These are phyloP conservation scores for Fulica atra DNA, from an alignment of 2,113 vertebrate genomes.

Conservation along the genomic window DNA sequence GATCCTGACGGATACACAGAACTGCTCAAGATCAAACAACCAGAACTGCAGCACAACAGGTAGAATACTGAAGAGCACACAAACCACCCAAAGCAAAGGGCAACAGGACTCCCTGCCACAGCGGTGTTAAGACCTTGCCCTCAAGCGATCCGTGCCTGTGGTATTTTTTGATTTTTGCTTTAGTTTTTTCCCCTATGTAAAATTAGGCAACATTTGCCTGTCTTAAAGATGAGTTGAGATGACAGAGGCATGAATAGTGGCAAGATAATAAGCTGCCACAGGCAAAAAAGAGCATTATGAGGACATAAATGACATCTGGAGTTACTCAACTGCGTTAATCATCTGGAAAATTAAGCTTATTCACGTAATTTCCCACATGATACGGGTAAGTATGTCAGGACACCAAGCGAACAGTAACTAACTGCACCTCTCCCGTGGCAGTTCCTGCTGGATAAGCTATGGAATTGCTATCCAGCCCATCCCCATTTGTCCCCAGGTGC, in stretches of 20 bases:
- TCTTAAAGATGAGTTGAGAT: background rate
- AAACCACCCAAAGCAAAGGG: background rate
- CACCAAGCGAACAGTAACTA: rapidly evolving
- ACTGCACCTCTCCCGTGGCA: no score
- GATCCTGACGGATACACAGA: rapidly evolving
- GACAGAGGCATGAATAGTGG: background rate
- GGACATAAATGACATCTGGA: background rate
- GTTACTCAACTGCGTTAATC: background rate
- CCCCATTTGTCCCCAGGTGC: background rate
- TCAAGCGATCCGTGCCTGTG: rapidly evolving
- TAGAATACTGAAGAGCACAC: background rate
- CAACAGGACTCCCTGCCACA: background rate
- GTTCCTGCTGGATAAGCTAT: background rate
- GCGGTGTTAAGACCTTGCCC: background rate
- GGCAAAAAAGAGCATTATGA: background rate
- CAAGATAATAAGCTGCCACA: background rate
- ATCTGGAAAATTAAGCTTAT: background rate
- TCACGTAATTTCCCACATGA: background rate
- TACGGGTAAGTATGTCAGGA: rapidly evolving
- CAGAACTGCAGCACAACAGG: background rate
- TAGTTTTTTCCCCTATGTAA: background rate
- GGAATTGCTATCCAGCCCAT: background rate
- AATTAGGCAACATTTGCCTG: background rate
- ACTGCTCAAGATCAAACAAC: background rate
- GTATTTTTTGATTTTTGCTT: no score